Percentiles rank a stretch among this genome's conserved stretches.
phyloP scores from a whole-genome alignment of 2,888 invertebrate genomes.

The Cryptophagus acutangulus region DNA sequence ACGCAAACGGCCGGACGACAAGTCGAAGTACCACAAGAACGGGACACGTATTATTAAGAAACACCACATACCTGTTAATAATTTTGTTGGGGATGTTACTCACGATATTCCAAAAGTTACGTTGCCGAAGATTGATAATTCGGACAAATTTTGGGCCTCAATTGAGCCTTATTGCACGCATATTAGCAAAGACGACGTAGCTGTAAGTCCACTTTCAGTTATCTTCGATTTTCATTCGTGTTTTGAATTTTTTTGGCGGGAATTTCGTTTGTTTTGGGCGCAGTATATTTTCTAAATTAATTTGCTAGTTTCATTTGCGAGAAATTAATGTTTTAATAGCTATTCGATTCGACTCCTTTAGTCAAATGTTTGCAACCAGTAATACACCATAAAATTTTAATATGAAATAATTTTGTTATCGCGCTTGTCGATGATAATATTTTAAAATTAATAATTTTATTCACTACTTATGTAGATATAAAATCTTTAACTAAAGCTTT shows the following conservation, averaged over 20 bases:
- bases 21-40: slow-evolving; percentile 39
- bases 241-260: slow-evolving; percentile 1
- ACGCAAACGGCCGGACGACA: slow-evolving; percentile 43
- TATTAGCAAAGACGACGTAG: slow-evolving; percentile 79
- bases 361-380: too few species aligned
- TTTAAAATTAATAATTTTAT: too few species aligned
- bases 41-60: slow-evolving; percentile 37
- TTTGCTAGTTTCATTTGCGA: too few species aligned
- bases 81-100: slow-evolving; percentile 25
- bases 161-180: slow-evolving; percentile 91
- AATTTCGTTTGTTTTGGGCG: slow-evolving; percentile 7
- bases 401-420: too few species aligned
- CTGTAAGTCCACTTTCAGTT: slow-evolving; percentile 41
- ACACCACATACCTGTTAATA: slow-evolving; percentile 22
- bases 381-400: too few species aligned
- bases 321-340: too few species aligned
- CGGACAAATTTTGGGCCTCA: slow-evolving; percentile 92
- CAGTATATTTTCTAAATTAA: slow-evolving; percentile 27
- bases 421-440: too few species aligned
- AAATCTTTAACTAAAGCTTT: too few species aligned
- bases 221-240: slow-evolving; percentile 3
- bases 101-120: slow-evolving; percentile 64
- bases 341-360: too few species aligned
- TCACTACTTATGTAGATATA: too few species aligned
- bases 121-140: slow-evolving; percentile 84